A percentile compares a stretch with the other conserved stretches of the same genome.
phyloP scores from a whole-genome alignment of 2,888 invertebrate species.

The Euplagia quadripunctaria region DNA sequence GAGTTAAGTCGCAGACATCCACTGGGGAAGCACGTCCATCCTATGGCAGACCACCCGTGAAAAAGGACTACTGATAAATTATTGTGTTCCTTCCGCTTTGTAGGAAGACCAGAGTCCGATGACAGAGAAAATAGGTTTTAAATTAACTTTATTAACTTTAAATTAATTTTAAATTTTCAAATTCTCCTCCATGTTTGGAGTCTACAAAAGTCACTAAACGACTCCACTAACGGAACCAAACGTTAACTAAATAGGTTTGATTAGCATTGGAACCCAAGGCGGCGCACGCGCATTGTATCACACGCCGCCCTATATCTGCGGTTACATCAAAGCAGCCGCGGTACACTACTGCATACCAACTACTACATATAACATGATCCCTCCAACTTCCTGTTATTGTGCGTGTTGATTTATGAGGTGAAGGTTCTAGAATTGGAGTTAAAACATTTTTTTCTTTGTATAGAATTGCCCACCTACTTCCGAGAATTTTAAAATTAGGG shows the following conservation, averaged over 20 bases:
- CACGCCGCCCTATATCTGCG: slow-evolving; percentile 45
- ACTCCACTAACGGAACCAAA: slow-evolving; percentile 26
- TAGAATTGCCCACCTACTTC: not conserved
- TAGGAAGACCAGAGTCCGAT: not conserved
- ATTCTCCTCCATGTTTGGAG: not conserved
- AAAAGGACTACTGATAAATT: not conserved
- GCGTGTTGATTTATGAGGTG: not conserved
- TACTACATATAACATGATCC: slow-evolving; percentile 16
- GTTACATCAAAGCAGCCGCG: slow-evolving; percentile 46
- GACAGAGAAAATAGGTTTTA: not conserved
- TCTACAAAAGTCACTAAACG: slow-evolving; percentile 7
- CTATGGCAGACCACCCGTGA: not conserved
- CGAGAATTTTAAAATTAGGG: not conserved
- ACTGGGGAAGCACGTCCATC: not conserved
- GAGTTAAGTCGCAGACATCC: not conserved
- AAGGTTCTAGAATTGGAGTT: slow-evolving; percentile 13
- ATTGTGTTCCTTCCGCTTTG: not conserved
- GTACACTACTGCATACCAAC: slow-evolving; percentile 40
- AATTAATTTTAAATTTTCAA: no score
- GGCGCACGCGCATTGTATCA: slow-evolving; percentile 33
- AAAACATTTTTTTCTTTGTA: not conserved
- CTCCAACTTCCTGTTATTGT: slow-evolving; percentile 25
- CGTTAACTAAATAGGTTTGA: slow-evolving; percentile 35
- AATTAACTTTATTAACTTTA: no score
- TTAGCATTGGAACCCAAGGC: slow-evolving; percentile 4